phyloP scores from a whole-genome alignment of 2,888 invertebrate species.

The Plagiodera versicolora region DNA sequence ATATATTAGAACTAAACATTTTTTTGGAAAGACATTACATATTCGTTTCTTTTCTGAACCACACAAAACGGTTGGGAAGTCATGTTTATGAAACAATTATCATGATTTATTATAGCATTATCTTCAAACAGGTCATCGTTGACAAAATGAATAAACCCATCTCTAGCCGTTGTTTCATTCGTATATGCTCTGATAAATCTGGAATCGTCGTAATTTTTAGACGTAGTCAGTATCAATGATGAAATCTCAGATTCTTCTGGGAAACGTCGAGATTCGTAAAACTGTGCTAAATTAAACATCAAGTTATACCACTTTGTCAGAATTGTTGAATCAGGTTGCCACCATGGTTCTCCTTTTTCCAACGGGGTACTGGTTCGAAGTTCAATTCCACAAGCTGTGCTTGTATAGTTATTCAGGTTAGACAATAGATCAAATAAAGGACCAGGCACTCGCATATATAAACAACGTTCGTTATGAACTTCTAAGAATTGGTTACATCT shows the following conservation, averaged over 20 bases:
- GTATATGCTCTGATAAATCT: background rate
- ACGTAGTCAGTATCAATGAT: background rate
- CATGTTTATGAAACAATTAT: background rate
- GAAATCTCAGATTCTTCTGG: background rate
- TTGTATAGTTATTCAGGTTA: background rate
- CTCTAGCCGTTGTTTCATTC: background rate
- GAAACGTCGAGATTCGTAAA: background rate
- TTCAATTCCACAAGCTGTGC: background rate
- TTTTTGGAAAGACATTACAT: background rate
- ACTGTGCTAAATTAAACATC: too few relatives aligned
- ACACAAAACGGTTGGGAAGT: background rate
- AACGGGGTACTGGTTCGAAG: background rate
- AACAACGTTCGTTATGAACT: too few relatives aligned
- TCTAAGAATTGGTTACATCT: background rate
- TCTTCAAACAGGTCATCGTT: background rate
- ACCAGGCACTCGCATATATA: background rate
- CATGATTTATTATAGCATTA: background rate
- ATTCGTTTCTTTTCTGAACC: background rate
- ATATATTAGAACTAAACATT: too few relatives aligned
- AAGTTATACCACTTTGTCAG: background rate
- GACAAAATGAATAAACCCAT: background rate
- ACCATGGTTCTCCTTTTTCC: background rate
- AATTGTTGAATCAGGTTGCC: background rate
- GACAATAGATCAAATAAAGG: background rate
- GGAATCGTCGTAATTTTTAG: background rate